These are phyloP conservation scores for Zygothrica quintamaculata DNA, from an alignment of 2,888 invertebrate genomes.

Conservation along the genomic window DNA sequence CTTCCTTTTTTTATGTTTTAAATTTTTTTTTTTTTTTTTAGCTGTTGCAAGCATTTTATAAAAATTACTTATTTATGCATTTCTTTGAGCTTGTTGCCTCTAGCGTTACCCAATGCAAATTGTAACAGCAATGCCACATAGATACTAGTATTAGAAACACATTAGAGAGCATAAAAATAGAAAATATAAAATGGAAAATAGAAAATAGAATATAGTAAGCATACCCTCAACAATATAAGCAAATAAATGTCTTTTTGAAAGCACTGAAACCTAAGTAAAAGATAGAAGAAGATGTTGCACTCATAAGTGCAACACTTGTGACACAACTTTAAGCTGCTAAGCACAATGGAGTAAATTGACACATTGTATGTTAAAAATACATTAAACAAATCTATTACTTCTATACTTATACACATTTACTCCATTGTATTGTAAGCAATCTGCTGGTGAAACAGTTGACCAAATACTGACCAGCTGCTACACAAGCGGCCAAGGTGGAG, in stretches of 20 bases:
- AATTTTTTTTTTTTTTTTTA: too few species aligned
- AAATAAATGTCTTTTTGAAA: conserved; percentile 1
- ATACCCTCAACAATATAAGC: background rate
- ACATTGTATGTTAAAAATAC: too few species aligned
- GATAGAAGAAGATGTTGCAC: conserved; percentile 4
- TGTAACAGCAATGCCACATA: conserved; percentile 29
- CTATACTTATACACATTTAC: too few species aligned
- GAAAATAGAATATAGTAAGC: background rate
- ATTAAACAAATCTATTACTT: too few species aligned
- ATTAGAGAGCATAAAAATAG: conserved; percentile 15
- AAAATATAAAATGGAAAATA: background rate
- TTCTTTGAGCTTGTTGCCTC: conserved; percentile 54
- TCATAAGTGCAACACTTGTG: conserved; percentile 49
- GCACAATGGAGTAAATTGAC: background rate
- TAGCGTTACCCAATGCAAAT: conserved; percentile 24
- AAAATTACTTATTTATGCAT: conserved; percentile 66
- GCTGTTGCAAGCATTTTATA: conserved; percentile 43
- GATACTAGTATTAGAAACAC: conserved; percentile 36
- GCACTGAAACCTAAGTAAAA: conserved; percentile 4
- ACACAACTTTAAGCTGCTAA: conserved; percentile 55
- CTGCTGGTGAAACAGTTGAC: conserved; percentile 32
- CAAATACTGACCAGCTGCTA: conserved; percentile 9
- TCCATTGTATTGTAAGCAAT: background rate
- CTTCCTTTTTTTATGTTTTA: too few species aligned
- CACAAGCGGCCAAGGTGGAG: conserved; percentile 17